phyloP scores from a whole-genome alignment of 1,140 invertebrate genomes.

The Trissolcus basalis region DNA sequence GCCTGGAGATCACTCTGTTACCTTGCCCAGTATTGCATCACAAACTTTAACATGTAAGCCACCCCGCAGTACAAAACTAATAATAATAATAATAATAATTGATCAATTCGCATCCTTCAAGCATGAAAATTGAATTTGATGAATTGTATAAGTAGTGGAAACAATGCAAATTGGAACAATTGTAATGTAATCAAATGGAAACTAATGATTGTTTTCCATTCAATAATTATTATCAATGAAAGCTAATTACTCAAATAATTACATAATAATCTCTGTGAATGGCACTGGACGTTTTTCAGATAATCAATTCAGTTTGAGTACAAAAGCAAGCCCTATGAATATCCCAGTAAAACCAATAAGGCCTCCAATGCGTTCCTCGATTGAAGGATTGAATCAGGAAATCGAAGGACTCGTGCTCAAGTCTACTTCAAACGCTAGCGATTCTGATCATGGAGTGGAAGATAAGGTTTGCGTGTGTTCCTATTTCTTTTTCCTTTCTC shows the following conservation, averaged over 20 bases:
- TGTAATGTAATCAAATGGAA: too few relatives aligned
- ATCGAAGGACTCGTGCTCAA: constrained; percentile 83
- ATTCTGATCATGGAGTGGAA: constrained; percentile 71
- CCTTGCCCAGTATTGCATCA: constrained; percentile 73
- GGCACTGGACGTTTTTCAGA: constrained; percentile 58
- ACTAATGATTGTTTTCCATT: background rate
- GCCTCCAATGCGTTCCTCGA: constrained; percentile 86
- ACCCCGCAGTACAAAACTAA: background rate
- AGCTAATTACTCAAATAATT: background rate
- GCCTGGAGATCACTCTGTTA: constrained; percentile 73
- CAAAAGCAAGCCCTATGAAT: constrained; percentile 78
- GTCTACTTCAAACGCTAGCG: constrained; percentile 68
- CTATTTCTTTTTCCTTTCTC: too few relatives aligned
- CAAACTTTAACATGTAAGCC: constrained; percentile 72
- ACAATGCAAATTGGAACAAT: too few relatives aligned
- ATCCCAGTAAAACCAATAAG: constrained; percentile 78
- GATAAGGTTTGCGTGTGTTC: constrained; percentile 68
- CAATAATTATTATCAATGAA: background rate
- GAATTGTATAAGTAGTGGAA: too few relatives aligned
- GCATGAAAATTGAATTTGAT: too few relatives aligned
- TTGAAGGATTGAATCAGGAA: constrained; percentile 90
- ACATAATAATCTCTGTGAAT: too few relatives aligned
- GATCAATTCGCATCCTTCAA: too few relatives aligned
- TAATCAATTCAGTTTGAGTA: constrained; percentile 74
- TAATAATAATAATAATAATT: too few relatives aligned